Evolutionary conservation across 2,888 invertebrate genomes (phyloP).

Genomic region (Sphaerophoria taeniata): DNA sequence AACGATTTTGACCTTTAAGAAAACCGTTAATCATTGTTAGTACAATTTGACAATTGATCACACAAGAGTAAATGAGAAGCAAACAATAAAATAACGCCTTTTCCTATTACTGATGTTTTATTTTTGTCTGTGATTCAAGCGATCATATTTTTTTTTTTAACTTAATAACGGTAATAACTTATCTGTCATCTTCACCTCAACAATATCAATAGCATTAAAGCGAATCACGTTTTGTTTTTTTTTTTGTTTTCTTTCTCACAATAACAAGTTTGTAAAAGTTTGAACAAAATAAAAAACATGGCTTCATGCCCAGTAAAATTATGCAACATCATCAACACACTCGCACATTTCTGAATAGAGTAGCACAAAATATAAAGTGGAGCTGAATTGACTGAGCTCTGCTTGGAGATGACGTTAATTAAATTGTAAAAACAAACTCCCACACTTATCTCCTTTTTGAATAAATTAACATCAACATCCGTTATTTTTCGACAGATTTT

Average conservation of each 20-base stretch:
- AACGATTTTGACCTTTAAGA: no score
- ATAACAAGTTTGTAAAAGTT: conserved; percentile 2
- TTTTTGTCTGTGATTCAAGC: no score
- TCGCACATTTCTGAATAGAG: neutral
- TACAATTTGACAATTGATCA: no score
- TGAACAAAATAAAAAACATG: conserved; percentile 13
- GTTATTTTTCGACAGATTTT: conserved; percentile 47
- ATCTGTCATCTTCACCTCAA: conserved; percentile 8
- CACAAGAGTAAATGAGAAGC: no score
- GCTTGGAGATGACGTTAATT: conserved; percentile 32
- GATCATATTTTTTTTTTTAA: neutral
- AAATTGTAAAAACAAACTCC: conserved; percentile 47
- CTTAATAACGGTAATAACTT: neutral
- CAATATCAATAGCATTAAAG: conserved; percentile 11
- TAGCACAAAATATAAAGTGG: neutral
- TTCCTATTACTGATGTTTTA: no score
- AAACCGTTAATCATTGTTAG: no score
- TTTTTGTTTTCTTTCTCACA: neutral
- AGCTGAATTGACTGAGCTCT: neutral
- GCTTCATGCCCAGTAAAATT: conserved; percentile 13
- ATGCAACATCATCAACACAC: conserved; percentile 16
- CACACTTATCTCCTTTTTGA: conserved; percentile 33
- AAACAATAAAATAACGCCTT: no score
- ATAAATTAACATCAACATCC: conserved; percentile 43
- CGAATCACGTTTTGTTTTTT: neutral